Base-by-base conservation (phyloP, 2,113 vertebrate genomes). In the Nothobranchius furzeri region DNA sequence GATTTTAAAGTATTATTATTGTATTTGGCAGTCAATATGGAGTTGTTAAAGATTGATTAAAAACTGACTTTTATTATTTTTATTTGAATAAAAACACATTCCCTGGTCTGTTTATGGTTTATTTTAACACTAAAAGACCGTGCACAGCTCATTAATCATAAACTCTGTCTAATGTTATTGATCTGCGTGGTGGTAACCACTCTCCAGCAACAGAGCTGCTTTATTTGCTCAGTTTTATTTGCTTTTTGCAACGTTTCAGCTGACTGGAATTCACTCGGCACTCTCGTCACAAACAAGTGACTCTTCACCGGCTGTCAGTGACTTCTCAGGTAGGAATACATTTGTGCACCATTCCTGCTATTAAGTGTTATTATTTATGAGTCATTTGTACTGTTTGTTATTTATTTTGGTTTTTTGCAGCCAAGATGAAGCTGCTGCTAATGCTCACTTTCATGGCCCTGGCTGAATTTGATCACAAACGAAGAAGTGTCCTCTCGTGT, bases 161-260 rank as follows among this genome's bases (percentile, higher is more conserved):
- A 7, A 40, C 9, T 8, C 3, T 40, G 43, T 4, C 9, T 2
- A 9, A 12, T 45, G 49, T 12, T 36, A 85, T 72, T 73, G 66
- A 84, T 75, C 4, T 61, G 51, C 60, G 59, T 57, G 50, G 48
- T 54, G 36, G 47, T 47, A 50, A 53, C 35, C 67, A 54, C 69
- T 73, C 43, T 7, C 37, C 43, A 45, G 43, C 56, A 78, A 20
- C 48, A 47, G 25, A n/a, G 55, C 52, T 48, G 50, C 53, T 75
- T 71, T 86, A 69, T 88, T 86, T 84, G 65, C 80, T 78, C 15
- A 45, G 49, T 17, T 83, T 47, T 90, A 72, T 90, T 87, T 88
- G 79, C 50, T 35, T 73, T 51, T 85, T 90, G 75, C 87, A 74
- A 85, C 75, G 85, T 78, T 74, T 73, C 55, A 64, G 82, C 49